These are phyloP conservation scores for Toxotes jaculatrix DNA, from an alignment of 2,113 vertebrate genomes.

Conservation along the genomic window DNA sequence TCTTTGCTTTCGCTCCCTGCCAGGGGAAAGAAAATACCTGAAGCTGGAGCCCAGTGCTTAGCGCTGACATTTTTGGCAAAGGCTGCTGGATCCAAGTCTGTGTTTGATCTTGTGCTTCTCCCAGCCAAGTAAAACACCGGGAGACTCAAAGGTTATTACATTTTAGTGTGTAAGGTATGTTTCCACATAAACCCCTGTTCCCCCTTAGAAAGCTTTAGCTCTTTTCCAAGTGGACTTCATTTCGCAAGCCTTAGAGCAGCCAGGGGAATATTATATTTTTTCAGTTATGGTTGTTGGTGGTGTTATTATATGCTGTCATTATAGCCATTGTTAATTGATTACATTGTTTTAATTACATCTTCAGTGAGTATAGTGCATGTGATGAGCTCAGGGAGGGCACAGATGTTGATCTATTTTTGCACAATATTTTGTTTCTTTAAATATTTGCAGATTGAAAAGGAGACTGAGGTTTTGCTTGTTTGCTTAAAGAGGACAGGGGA, in stretches of 20 bases:
- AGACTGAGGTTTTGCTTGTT: slow-evolving; percentile 44
- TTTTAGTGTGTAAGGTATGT: slow-evolving; percentile 85
- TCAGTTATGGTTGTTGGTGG: slow-evolving; percentile 69
- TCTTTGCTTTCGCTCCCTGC: slow-evolving; percentile 65
- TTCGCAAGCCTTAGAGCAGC: slow-evolving; percentile 72
- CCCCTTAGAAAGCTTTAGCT: slow-evolving; percentile 71
- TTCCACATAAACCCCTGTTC: slow-evolving; percentile 81
- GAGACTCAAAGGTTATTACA: slow-evolving; percentile 86
- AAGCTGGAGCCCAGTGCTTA: slow-evolving; percentile 78
- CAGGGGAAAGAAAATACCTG: slow-evolving; percentile 86
- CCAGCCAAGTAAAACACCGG: slow-evolving; percentile 84
- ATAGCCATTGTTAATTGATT: slow-evolving; percentile 66
- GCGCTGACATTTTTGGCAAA: slow-evolving; percentile 83
- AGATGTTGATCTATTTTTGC: slow-evolving; percentile 23
- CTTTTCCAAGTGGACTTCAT: slow-evolving; percentile 81
- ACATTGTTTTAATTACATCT: slow-evolving; percentile 55
- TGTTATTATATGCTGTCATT: slow-evolving; percentile 69
- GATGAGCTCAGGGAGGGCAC: slow-evolving; percentile 4
- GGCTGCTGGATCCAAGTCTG: slow-evolving; percentile 79
- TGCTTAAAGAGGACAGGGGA: slow-evolving; percentile 41
- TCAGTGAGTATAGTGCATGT: slow-evolving; percentile 6
- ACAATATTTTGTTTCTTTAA: slow-evolving; percentile 41
- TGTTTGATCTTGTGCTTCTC: slow-evolving; percentile 82
- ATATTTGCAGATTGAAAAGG: slow-evolving; percentile 57
- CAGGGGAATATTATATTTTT: slow-evolving; percentile 77